Base-by-base conservation (phyloP, 2,113 vertebrate species). In the Brachirus orientalis region DNA sequence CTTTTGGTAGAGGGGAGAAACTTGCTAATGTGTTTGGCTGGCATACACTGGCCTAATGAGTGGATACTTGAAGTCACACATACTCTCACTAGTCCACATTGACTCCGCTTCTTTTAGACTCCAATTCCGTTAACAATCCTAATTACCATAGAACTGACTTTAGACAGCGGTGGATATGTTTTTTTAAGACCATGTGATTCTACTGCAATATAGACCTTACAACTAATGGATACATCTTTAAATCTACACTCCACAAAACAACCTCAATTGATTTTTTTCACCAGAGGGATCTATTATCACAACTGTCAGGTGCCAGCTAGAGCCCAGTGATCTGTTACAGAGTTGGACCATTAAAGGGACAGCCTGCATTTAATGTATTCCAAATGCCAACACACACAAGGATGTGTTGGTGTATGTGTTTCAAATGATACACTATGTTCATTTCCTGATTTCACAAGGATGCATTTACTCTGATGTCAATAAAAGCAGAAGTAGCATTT, bases 21-120 rank as follows among this genome's bases (percentile, higher is more conserved):
- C 65, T 53, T 63, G 45, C 33, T 77, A 65, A 75, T 72, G 52
- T 46, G 10, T n/a, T n/a, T n/a, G n/a, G n/a, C n/a, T 43, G 56
- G 63, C 40, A n/a, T 69, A 51, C 38, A 37, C 16, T 33, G 19
- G 65, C 44, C 40, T 70, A 73, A 76, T 52, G 71, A 72, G 62
- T 53, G 22, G 22, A 33, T 28, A 58, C 51, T 13, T 47, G 51
- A n/a, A 69, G 71, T 36, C 53, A 28, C 7, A 3, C 46, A 48
- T 14, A 37, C 50, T 20, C 48, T 56, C 45, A 28, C 56, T 35
- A 56, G 13, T 72, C 45, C 75, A 80, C 76, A 73, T 79, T 80
- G 80, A 73, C 40, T 63, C 13, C 7, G 62, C 61, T 60, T 72
- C 72, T 79, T 74, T 84, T 72, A 65, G 65, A 65, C 48, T 77